Percentiles rank a stretch among this genome's conserved stretches.
Conservation (phyloP, 2,888 invertebrate species). For the Glyphotaelius pellucidus region DNA sequence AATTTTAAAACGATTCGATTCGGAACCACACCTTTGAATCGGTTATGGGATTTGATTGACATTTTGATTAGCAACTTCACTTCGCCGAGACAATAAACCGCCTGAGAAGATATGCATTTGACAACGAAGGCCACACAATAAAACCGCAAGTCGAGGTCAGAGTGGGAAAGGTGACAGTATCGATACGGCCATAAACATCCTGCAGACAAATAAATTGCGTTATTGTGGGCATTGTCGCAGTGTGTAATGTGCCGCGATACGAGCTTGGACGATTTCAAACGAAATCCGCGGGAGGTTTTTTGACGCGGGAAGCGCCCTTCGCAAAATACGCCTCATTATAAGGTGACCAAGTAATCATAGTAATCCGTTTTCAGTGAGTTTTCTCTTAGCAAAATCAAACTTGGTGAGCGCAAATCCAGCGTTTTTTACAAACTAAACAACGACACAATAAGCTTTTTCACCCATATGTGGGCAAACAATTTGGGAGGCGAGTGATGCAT, state of each 20-base stretch:
- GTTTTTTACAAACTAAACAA: no score
- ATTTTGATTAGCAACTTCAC: background rate
- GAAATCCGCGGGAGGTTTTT: no score
- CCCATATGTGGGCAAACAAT: no score
- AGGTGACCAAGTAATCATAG: no score
- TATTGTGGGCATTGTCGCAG: background rate
- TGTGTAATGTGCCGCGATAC: background rate
- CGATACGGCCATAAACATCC: slow-evolving; percentile 51
- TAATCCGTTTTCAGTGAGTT: no score
- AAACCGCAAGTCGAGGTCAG: slow-evolving; percentile 57
- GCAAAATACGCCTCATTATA: no score
- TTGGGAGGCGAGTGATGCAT: no score
- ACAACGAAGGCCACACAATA: slow-evolving; percentile 13
- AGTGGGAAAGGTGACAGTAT: slow-evolving; percentile 42
- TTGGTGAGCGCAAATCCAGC: no score
- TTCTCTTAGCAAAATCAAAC: no score
- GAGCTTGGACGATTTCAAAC: no score
- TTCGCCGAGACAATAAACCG: background rate
- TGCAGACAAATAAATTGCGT: slow-evolving; percentile 25
- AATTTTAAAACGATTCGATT: background rate
- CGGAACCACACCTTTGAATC: background rate
- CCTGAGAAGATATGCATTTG: background rate
- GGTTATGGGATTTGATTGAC: background rate
- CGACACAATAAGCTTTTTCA: no score
- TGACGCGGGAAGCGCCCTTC: no score